These are phyloP conservation scores for Aspidapion aeneum DNA, from an alignment of 2,888 invertebrate species.

Conservation along the genomic window DNA sequence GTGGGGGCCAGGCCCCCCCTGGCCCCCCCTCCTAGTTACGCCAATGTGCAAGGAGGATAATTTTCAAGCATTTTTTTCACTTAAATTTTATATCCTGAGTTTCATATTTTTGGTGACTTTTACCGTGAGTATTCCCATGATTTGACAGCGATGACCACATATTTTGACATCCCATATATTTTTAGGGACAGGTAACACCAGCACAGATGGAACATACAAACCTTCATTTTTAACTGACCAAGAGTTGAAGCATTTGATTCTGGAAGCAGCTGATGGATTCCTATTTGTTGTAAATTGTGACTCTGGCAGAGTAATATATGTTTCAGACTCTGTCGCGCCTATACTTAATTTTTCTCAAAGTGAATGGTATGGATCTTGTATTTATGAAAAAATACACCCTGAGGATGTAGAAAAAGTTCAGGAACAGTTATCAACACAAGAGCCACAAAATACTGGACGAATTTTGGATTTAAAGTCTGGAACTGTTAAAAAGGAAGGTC, in stretches of 20 bases:
- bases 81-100: no score
- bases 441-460: constrained; percentile 92
- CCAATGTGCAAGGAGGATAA: no score
- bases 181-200: constrained; percentile 94
- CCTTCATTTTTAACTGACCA: constrained; percentile 99
- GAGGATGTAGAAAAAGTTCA: constrained; percentile 97
- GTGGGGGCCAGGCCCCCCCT: no score
- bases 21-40: no score
- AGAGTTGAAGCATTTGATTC: constrained; percentile 96
- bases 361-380: constrained; percentile 96
- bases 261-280: constrained; percentile 99
- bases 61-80: no score
- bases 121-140: no score
- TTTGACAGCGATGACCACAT: no score
- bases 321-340: constrained; percentile 97
- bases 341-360: constrained; percentile 96
- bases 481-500: constrained; percentile 98
- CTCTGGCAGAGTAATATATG: constrained; percentile 94
- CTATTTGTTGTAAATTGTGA: constrained; percentile 96
- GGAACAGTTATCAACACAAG: constrained; percentile 96
- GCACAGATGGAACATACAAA: constrained; percentile 93
- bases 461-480: constrained; percentile 98
- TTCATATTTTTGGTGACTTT: no score
- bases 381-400: constrained; percentile 96
- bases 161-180: no score